Conservation (phyloP, 1,140 invertebrate species). For the Zaprionus taronus region DNA sequence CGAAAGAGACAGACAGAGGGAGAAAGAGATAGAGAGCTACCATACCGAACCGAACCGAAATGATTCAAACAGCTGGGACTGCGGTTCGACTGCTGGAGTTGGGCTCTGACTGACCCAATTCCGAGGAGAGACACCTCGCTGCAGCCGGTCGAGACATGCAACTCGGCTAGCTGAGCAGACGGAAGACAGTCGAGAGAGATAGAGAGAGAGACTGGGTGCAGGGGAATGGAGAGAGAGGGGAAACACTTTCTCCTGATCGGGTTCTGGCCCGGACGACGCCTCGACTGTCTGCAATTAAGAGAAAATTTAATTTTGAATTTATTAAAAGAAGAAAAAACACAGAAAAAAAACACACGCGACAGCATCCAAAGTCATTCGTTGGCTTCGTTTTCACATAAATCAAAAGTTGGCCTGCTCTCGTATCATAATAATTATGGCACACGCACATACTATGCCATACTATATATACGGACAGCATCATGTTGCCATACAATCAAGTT, state of each 20-base stretch:
- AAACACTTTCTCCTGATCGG: conserved; percentile 76
- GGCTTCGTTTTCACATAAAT: conserved; percentile 71
- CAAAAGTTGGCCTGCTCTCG: conserved; percentile 56
- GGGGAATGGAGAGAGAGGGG: conserved; percentile 28
- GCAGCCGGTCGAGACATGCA: conserved; percentile 31
- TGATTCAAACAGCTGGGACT: conserved; percentile 35
- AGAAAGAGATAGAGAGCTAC: conserved; percentile 10
- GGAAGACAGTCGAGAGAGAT: conserved; percentile 7
- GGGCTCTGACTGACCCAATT: conserved; percentile 66
- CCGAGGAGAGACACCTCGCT: conserved; percentile 46
- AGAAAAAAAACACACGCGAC: conserved; percentile 34
- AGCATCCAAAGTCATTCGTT: conserved; percentile 50
- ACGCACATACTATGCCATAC: conserved; percentile 21
- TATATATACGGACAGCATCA: conserved; percentile 24
- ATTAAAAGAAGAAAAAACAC: conserved; percentile 60
- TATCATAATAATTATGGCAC: conserved; percentile 24
- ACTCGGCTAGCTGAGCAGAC: conserved; percentile 12
- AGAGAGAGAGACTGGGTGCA: conserved; percentile 22
- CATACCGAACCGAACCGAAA: neutral
- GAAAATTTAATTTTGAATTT: conserved; percentile 83
- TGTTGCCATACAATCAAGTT: conserved; percentile 31
- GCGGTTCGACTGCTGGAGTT: conserved; percentile 13
- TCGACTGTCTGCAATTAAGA: conserved; percentile 72
- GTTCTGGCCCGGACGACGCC: conserved; percentile 50
- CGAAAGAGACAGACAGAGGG: conserved; percentile 43